phyloP scores from a whole-genome alignment of 2,797 vertebrate genomes.

The Smutsia temminckii region DNA sequence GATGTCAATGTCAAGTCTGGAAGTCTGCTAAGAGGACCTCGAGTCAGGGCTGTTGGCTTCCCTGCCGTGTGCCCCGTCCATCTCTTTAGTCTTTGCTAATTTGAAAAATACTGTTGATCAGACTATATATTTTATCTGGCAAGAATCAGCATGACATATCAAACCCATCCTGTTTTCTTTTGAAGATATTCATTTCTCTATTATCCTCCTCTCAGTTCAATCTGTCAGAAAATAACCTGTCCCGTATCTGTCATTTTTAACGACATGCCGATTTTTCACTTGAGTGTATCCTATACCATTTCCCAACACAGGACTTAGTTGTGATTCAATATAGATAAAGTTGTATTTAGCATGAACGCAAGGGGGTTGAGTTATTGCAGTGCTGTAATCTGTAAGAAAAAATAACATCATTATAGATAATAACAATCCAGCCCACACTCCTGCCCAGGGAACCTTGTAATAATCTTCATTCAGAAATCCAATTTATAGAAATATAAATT shows the following conservation, averaged over 20 bases:
- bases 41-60: not conserved
- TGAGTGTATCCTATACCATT: not conserved
- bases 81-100: slow-evolving; percentile 51
- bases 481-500: not conserved
- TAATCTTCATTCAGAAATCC: not conserved
- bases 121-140: not conserved
- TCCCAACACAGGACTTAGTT: not conserved
- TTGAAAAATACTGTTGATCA: not conserved
- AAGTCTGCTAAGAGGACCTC: not conserved
- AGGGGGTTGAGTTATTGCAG: not conserved
- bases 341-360: not conserved
- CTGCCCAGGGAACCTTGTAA: not conserved
- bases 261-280: not conserved
- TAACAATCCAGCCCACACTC: not conserved
- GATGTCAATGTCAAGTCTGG: not conserved
- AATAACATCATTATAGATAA: not conserved
- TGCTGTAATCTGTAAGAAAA: not conserved
- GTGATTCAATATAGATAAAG: not conserved
- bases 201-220: not conserved
- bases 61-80: not conserved
- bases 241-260: not conserved
- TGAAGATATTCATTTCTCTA: not conserved
- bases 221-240: not conserved
- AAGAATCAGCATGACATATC: slow-evolving; percentile 5
- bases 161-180: not conserved